Evolutionary conservation across 2,888 invertebrate species (phyloP), one percentile per base, ranked within the genome.

Genomic region (Drosophila ezoana): DNA sequence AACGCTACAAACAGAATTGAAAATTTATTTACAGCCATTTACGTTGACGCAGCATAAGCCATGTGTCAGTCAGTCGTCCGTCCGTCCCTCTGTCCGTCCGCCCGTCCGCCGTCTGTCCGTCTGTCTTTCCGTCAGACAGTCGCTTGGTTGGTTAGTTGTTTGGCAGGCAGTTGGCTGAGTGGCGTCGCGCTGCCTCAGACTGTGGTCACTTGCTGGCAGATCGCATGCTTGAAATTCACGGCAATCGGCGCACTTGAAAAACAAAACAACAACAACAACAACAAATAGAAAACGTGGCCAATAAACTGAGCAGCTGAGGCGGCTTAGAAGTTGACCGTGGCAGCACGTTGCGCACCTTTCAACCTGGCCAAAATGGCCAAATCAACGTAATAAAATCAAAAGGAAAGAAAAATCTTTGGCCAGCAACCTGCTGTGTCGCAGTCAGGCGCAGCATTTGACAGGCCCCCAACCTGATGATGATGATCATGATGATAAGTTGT

Each of bases 11-110:
- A 89, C 89, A 74, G 87, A 89, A 87, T 89, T 87, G 82, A 76
- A 84, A 89, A 87, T 87, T 87, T 89, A 87, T 83, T 83, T 87
- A 87, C 87, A 83, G 74, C 77, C 88, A 85, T 85, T 82, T 85
- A 87, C 69, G 87, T 87, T 87, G 87, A 87, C 70, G 82, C 68
- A 65, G 79, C 85, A 77, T 87, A 87, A 87, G 88, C 86, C 88
- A 82, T 78, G 77, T 85, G 89, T 87, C 89, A 81, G 88, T 77
- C 87, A 72, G 66, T 62, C 61, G 60, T 49, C 58, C 23, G 60
- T 44, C 43, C 10, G 35, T 11, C 59, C 10, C 18, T 33, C 20
- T 9, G 41, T 13, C 20, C 14, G 45, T 60, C 14, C 28, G 18
- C 13, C 8, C 16, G 3, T 14, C n/a, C 8, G 9, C n/a, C 3